Conservation (phyloP, 2,888 invertebrate species). For the Oeneis ivallda region DNA sequence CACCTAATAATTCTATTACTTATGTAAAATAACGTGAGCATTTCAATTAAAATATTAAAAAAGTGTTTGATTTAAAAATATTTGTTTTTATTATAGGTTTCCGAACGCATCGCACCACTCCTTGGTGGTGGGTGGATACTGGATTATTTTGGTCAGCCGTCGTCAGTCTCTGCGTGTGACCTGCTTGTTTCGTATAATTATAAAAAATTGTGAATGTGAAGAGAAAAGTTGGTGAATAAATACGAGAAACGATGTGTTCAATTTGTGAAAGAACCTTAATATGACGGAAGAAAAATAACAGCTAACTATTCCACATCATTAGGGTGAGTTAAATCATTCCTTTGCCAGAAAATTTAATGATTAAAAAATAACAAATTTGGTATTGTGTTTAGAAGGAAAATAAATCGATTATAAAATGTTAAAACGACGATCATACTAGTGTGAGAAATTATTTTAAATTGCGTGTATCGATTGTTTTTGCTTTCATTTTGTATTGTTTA, state of each 20-base stretch:
- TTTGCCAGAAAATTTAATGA: not conserved
- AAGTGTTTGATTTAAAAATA: not conserved
- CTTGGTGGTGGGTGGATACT: constrained; percentile 11
- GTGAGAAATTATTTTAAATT: not conserved
- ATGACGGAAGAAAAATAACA: constrained; percentile 22
- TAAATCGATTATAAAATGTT: not conserved
- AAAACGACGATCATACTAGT: not conserved
- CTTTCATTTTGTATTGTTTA: not conserved
- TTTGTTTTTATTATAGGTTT: constrained; percentile 32
- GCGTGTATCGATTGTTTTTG: not conserved
- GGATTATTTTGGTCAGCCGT: constrained; percentile 47
- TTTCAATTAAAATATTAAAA: not conserved
- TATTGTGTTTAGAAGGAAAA: constrained; percentile 9
- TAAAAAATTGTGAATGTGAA: constrained; percentile 27
- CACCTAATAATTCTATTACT: no score
- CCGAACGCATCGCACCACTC: constrained; percentile 50
- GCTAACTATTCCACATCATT: constrained; percentile 10
- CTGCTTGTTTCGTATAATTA: constrained; percentile 27
- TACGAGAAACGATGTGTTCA: constrained; percentile 28
- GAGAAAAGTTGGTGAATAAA: constrained; percentile 26
- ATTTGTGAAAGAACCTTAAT: constrained; percentile 21
- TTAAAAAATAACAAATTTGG: constrained; percentile 7
- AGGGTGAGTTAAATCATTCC: constrained; percentile 23
- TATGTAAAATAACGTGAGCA: not conserved
- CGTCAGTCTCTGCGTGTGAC: constrained; percentile 21